Conservation (phyloP, 2,113 vertebrate species). For the Bos taurus region ARS-UCD2.0 NC_037330.1:109976001-109976500, state of each 20-base stretch:
- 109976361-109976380: neutral
- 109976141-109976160: slow-evolving; percentile 28
- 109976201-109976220: slow-evolving; percentile 48
- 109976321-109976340: slow-evolving; percentile 24
- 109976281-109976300: slow-evolving; percentile 30
- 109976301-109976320: neutral
- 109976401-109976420: slow-evolving; percentile 17
- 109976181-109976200: slow-evolving; percentile 19
- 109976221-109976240: neutral
- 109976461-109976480: neutral
- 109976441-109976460: slow-evolving; percentile 23
- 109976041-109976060: neutral
- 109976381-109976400: slow-evolving; percentile 3
- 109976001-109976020: neutral
- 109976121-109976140: slow-evolving; percentile 14
- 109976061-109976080: neutral
- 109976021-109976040: neutral
- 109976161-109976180: slow-evolving; percentile 35
- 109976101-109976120: neutral
- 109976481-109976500: neutral
- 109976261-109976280: slow-evolving; percentile 25
- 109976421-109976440: slow-evolving; percentile 1
- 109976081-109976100: neutral
- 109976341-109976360: slow-evolving; percentile 24
- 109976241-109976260: slow-evolving; percentile 40